These are phyloP conservation scores for Tachystola acroxantha DNA, from an alignment of 2,888 invertebrate species.

Conservation along the genomic window DNA sequence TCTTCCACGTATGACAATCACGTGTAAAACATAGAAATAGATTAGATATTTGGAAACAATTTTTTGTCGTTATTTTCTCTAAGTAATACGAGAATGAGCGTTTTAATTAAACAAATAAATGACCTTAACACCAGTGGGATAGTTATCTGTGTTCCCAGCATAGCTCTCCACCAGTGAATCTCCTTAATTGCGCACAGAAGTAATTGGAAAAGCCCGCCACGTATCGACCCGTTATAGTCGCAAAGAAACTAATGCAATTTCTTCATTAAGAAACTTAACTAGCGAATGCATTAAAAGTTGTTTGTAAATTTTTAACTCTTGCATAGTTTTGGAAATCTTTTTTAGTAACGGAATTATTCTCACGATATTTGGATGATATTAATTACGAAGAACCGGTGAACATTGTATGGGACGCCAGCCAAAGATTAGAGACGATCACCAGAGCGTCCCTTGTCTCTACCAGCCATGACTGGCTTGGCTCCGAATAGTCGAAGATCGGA, in stretches of 20 bases:
- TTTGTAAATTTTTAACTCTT: conserved; percentile 17
- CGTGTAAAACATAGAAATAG: no score
- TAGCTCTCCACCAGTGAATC: conserved; percentile 35
- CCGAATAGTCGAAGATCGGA: no score
- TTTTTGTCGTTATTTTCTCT: no score
- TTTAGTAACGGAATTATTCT: no score
- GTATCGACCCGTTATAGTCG: conserved; percentile 22
- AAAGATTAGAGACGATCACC: no score
- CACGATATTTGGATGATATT: not conserved
- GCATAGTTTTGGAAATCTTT: conserved; percentile 10
- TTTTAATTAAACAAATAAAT: conserved; percentile 50
- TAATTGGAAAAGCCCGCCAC: conserved; percentile 47
- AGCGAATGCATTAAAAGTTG: conserved; percentile 35
- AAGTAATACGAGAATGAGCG: no score
- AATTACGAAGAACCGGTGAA: no score
- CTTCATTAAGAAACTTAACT: conserved; percentile 39
- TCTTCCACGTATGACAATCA: no score
- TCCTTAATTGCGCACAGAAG: conserved; percentile 47
- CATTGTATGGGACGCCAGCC: no score
- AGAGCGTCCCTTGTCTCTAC: no score
- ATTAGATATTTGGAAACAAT: no score
- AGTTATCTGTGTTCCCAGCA: conserved; percentile 37
- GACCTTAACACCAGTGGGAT: conserved; percentile 25
- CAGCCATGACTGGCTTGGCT: no score
- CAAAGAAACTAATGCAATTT: conserved; percentile 33